Evolutionary conservation across 2,888 invertebrate species (phyloP), one percentile per base, ranked within the genome.

Genomic region (Empis stercorea): DNA sequence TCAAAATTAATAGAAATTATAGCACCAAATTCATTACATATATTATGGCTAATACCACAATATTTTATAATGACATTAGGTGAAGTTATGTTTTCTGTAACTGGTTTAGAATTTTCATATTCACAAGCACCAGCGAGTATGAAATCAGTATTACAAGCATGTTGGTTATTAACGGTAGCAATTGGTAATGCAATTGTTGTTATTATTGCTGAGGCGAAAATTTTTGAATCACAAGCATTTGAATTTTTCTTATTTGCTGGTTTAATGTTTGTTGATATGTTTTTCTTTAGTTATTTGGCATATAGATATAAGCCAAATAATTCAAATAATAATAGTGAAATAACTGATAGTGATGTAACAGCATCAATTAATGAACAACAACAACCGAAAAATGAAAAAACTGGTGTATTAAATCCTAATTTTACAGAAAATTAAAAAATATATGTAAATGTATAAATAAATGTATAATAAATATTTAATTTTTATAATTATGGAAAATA

Each of bases 151-250:
- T 66, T 97, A 44, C 86, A 87, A 66, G 91, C 96, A 0, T 79
- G 83, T 9, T 97, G 95, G 91, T 73, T 94, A n/a, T 70, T 97
- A 46, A 94, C 95, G 0, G 87, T 88, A 0, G 92, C 95, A 0
- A 76, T 95, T 60, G 97, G 97, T 37, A 96, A 96, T 68, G 70
- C 96, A 5, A 81, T 99, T 47, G 95, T 96, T 1, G 83, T 94
- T 30, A 79, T 93, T 44, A 80, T 97, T 27, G 87, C 92, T 14
- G 84, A 89, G 63, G 75, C 79, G 10, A 76, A 80, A 51, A 73
- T 86, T 50, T 82, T 93, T 61, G 74, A 83, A 1, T 78, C 76
- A 13, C 76, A 94, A 86, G 83, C 85, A 50, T 77, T 76, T 54
- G 91, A 93, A 63, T 92, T 93, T 69, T 84, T 92, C 73, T 71